Percentiles rank a stretch among this genome's conserved stretches.
These are phyloP conservation scores for Dufourea novaeangliae DNA, from an alignment of 1,140 invertebrate species.

Conservation along the genomic window DNA sequence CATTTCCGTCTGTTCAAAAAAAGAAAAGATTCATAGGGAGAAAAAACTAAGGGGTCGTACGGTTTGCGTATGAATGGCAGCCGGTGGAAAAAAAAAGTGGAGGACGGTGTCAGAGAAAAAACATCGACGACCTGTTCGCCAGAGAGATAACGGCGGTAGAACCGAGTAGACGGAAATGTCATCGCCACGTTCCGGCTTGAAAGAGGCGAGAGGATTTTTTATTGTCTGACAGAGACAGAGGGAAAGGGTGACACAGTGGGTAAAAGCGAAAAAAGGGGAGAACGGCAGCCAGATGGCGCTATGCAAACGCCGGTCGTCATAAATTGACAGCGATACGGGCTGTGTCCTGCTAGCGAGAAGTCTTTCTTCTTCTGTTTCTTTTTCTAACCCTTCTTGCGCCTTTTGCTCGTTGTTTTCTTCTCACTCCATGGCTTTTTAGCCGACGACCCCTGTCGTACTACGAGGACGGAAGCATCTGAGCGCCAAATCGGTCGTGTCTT, in stretches of 20 bases:
- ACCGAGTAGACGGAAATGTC: conserved; percentile 65
- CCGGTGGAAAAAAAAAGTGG: conserved; percentile 39
- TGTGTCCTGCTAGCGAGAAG: conserved; percentile 47
- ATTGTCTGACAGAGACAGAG: conserved; percentile 26
- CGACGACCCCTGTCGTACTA: conserved; percentile 44
- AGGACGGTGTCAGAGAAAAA: conserved; percentile 47
- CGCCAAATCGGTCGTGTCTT: conserved; percentile 30
- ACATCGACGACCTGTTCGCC: conserved; percentile 59
- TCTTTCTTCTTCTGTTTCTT: conserved; percentile 23
- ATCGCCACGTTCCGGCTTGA: conserved; percentile 60
- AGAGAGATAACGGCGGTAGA: conserved; percentile 21
- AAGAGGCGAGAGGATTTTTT: conserved; percentile 41
- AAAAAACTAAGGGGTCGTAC: background rate
- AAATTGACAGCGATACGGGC: conserved; percentile 67
- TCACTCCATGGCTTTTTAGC: conserved; percentile 20
- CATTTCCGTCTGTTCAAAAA: background rate
- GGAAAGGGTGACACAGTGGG: conserved; percentile 11
- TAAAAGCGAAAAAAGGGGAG: conserved; percentile 48
- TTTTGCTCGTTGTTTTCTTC: conserved; percentile 18
- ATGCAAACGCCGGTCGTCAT: conserved; percentile 64
- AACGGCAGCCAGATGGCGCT: conserved; percentile 76
- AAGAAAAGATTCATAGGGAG: too few species aligned
- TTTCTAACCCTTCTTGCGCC: conserved; percentile 5
- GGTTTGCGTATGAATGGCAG: conserved; percentile 23
- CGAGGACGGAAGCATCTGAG: conserved; percentile 41